These are phyloP conservation scores for Crocallis elinguaria DNA, from an alignment of 2,888 invertebrate genomes.

Conservation along the genomic window DNA sequence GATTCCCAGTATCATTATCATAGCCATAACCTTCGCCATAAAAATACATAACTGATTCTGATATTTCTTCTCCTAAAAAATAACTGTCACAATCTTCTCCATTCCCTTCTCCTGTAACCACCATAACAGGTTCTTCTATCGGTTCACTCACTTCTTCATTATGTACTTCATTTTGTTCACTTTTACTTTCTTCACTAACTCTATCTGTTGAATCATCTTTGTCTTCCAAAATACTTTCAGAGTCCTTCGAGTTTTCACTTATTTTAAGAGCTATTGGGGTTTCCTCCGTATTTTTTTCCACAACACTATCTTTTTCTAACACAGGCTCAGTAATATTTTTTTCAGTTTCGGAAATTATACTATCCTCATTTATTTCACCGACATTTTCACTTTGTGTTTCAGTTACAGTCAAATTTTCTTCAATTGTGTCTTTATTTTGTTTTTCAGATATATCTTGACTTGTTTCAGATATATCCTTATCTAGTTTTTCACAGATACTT, in stretches of 20 bases:
- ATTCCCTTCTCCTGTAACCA: conserved; percentile 88
- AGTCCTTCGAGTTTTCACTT: conserved; percentile 20
- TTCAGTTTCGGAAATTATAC: neutral
- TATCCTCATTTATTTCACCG: neutral
- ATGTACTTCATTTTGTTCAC: conserved; percentile 19
- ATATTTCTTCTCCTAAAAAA: conserved; percentile 87
- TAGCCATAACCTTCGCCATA: conserved; percentile 89
- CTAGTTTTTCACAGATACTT: neutral
- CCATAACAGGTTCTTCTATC: conserved; percentile 90
- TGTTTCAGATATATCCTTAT: neutral
- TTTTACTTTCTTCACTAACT: conserved; percentile 22
- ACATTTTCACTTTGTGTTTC: conserved; percentile 7
- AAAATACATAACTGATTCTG: conserved; percentile 89
- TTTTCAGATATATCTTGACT: conserved; percentile 15
- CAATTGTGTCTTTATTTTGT: conserved; percentile 9
- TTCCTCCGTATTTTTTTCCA: conserved; percentile 4
- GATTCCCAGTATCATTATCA: conserved; percentile 91
- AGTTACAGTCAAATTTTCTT: neutral
- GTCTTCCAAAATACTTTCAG: conserved; percentile 20
- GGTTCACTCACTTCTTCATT: conserved; percentile 82
- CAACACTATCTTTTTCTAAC: too few relatives aligned
- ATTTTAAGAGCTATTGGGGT: conserved; percentile 8
- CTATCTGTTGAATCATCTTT: conserved; percentile 16
- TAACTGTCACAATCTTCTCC: conserved; percentile 87
- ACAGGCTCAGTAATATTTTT: neutral